A percentile compares a stretch with the other conserved stretches of the same genome.
Conservation (phyloP, 1,140 invertebrate genomes). For the Cotesia typhae region DNA sequence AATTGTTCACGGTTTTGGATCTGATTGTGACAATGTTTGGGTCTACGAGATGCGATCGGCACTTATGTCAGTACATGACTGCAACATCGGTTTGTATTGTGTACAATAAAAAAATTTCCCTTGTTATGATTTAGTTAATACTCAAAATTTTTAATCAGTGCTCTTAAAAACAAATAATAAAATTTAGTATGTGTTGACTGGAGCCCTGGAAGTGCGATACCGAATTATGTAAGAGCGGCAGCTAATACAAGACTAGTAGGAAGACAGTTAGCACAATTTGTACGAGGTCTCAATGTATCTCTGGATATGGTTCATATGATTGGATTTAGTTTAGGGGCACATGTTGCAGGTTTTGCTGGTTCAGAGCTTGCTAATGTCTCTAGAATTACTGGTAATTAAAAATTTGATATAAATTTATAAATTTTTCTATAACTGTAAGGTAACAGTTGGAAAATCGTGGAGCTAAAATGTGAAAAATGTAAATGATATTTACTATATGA, state of each 20-base stretch:
- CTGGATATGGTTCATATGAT: slow-evolving; percentile 84
- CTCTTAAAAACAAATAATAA: slow-evolving; percentile 7
- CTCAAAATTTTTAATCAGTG: not conserved
- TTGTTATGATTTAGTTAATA: not conserved
- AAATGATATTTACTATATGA: too few species aligned
- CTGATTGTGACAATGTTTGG: slow-evolving; percentile 89
- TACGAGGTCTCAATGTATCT: slow-evolving; percentile 66
- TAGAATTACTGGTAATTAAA: slow-evolving; percentile 80
- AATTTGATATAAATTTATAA: not conserved
- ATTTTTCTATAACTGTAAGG: too few species aligned
- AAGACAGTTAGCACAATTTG: slow-evolving; percentile 84
- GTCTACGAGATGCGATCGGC: slow-evolving; percentile 92
- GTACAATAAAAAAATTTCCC: not conserved
- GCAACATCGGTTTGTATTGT: slow-evolving; percentile 59
- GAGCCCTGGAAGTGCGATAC: slow-evolving; percentile 89
- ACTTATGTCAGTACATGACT: slow-evolving; percentile 78
- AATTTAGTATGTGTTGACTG: slow-evolving; percentile 92
- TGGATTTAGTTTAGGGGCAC: slow-evolving; percentile 90
- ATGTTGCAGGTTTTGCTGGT: slow-evolving; percentile 93
- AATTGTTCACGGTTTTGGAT: slow-evolving; percentile 94
- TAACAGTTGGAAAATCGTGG: too few species aligned
- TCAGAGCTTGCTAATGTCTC: slow-evolving; percentile 83
- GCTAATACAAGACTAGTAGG: slow-evolving; percentile 93
- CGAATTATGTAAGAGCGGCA: slow-evolving; percentile 92
- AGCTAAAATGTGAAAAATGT: too few species aligned